Evolutionary conservation across 2,113 vertebrate genomes (phyloP).

Genomic region (Procavia capensis): DNA sequence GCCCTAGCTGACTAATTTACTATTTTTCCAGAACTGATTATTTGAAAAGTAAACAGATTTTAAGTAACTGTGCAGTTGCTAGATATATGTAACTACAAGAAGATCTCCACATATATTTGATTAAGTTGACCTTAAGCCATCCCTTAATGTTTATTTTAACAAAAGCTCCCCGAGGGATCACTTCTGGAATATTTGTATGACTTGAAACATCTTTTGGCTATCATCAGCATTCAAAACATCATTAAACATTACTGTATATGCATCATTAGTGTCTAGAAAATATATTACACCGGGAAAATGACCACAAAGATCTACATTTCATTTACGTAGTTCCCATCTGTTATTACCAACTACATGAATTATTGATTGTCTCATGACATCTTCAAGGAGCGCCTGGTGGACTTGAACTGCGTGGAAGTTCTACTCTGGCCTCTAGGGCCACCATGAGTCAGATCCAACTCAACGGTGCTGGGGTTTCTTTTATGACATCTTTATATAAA

Average conservation of each 20-base stretch:
- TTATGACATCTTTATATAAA: background rate
- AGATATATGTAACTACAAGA: slow-evolving; percentile 62
- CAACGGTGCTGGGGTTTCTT: too few relatives aligned
- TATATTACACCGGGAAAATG: slow-evolving; percentile 63
- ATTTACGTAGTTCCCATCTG: slow-evolving; percentile 10
- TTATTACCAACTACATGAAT: slow-evolving; percentile 34
- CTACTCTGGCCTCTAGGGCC: too few relatives aligned
- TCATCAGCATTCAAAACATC: slow-evolving; percentile 68
- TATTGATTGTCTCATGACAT: slow-evolving; percentile 41
- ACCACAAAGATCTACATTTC: slow-evolving; percentile 59
- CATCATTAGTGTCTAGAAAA: slow-evolving; percentile 69
- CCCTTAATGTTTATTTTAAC: slow-evolving; percentile 81
- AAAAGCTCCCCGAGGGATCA: slow-evolving; percentile 69
- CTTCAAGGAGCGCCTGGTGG: too few relatives aligned
- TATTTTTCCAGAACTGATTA: slow-evolving; percentile 53
- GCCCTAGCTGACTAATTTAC: too few relatives aligned
- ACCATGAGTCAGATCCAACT: too few relatives aligned
- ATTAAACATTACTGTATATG: slow-evolving; percentile 73
- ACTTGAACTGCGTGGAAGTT: too few relatives aligned
- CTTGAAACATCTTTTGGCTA: slow-evolving; percentile 66
- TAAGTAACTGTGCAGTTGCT: slow-evolving; percentile 59
- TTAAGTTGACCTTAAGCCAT: slow-evolving; percentile 78
- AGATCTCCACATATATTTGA: slow-evolving; percentile 77
- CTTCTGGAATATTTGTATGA: slow-evolving; percentile 54
- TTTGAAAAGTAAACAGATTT: slow-evolving; percentile 66